phyloP scores from a whole-genome alignment of 2,113 vertebrate genomes.

The Dasyornis broadbenti region DNA sequence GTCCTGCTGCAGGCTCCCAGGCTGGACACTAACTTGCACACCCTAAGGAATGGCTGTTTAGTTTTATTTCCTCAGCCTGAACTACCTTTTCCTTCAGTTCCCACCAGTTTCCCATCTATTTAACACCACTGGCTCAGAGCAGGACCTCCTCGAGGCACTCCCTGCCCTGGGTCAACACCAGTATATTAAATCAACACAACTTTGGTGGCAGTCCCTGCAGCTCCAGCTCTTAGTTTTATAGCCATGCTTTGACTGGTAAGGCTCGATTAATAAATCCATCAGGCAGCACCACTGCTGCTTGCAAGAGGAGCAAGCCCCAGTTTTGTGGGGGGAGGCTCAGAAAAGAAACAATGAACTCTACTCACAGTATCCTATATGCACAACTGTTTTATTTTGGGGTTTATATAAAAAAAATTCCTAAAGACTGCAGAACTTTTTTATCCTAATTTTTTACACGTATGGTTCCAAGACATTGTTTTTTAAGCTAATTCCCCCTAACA shows the following conservation, averaged over 20 bases:
- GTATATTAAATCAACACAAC: background rate
- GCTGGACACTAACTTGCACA: background rate
- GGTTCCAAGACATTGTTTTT: slow-evolving; percentile 9
- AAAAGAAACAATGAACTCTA: background rate
- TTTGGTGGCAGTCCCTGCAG: background rate
- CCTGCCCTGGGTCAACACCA: background rate
- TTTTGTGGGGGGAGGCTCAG: background rate
- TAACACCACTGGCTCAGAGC: rapidly evolving
- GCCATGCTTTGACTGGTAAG: background rate
- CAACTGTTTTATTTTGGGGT: slow-evolving; percentile 63
- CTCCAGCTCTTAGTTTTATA: background rate
- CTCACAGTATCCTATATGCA: slow-evolving; percentile 37
- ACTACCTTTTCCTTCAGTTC: background rate
- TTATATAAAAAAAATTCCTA: slow-evolving; percentile 58
- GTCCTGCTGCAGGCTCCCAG: background rate
- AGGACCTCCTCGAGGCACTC: background rate
- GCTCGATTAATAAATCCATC: background rate
- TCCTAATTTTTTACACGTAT: slow-evolving; percentile 8
- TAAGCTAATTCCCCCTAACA: slow-evolving; percentile 40
- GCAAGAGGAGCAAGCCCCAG: background rate
- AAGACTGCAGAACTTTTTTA: slow-evolving; percentile 32
- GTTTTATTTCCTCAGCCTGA: background rate
- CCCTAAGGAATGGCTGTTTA: background rate
- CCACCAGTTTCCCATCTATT: background rate
- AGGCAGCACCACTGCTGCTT: background rate